Evolutionary conservation across 2,888 invertebrate genomes (phyloP).

Genomic region (Drosophila dives): DNA sequence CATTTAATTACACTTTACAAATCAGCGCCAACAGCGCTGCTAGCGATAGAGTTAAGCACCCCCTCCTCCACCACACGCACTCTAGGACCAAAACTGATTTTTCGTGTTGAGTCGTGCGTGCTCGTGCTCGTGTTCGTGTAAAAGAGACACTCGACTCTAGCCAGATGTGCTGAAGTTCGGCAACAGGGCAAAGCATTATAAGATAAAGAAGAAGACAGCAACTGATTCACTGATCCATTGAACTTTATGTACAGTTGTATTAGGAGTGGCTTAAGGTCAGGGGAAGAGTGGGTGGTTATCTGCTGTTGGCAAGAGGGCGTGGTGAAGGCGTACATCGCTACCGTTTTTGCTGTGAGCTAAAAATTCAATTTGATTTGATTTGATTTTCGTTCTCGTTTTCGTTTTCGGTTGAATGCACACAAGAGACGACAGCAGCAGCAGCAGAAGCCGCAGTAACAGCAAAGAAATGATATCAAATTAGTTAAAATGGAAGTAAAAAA

Average conservation of each 20-base stretch:
- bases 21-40: constrained; percentile 56
- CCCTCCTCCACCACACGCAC: background rate
- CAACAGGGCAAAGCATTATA: constrained; percentile 52
- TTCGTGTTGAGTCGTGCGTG: background rate
- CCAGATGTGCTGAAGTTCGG: constrained; percentile 46
- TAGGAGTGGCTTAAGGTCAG: background rate
- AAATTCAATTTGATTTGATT: constrained; percentile 83
- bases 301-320: constrained; percentile 16
- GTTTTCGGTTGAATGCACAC: constrained; percentile 80
- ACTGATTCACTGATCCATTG: constrained; percentile 58
- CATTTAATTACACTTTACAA: constrained; percentile 68
- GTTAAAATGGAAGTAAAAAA: constrained; percentile 72
- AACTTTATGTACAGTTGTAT: constrained; percentile 33
- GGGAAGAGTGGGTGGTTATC: background rate
- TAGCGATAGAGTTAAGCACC: constrained; percentile 49
- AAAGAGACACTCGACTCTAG: background rate
- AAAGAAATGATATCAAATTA: constrained; percentile 74
- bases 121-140: background rate
- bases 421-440: constrained; percentile 28
- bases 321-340: constrained; percentile 33
- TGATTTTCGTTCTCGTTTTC: constrained; percentile 82
- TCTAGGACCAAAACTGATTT: background rate
- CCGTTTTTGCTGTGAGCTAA: constrained; percentile 57
- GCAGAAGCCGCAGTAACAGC: constrained; percentile 19
- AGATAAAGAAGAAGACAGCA: constrained; percentile 13